Percentiles rank a stretch among this genome's conserved stretches.
Conservation (phyloP, 2,113 vertebrate genomes). For the Azemiops feae region DNA sequence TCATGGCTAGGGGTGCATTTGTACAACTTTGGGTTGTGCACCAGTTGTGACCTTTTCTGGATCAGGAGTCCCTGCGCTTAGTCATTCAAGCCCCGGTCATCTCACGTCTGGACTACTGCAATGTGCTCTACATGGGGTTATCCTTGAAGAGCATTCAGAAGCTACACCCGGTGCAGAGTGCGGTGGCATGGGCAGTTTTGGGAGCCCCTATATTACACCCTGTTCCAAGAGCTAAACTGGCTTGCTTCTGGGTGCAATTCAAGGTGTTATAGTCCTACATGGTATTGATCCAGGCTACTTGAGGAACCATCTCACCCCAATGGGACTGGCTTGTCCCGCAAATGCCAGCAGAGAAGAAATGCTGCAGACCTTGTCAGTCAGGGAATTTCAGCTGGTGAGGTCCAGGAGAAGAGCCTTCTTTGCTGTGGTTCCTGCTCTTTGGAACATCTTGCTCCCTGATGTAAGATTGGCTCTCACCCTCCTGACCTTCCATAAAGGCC, state of each 20-base stretch:
- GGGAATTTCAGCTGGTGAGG: neutral
- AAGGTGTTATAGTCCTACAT: neutral
- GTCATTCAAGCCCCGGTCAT: neutral
- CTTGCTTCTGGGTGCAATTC: neutral
- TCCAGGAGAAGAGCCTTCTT: neutral
- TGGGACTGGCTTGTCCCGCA: neutral
- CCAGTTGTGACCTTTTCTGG: neutral
- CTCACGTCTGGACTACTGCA: neutral
- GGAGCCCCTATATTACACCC: neutral
- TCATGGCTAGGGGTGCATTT: neutral
- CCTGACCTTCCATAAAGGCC: neutral
- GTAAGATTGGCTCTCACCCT: neutral
- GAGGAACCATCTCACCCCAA: neutral
- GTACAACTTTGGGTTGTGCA: neutral
- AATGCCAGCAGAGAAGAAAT: neutral
- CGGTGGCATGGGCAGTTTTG: neutral
- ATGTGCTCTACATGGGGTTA: neutral
- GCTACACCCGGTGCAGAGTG: neutral
- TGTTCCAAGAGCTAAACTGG: neutral
- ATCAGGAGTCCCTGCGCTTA: neutral
- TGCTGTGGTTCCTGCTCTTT: neutral
- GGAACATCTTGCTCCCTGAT: neutral
- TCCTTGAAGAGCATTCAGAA: neutral
- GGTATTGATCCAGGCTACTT: neutral
- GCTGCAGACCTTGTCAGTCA: neutral